These are phyloP conservation scores for Elaphurus davidianus DNA, from an alignment of 2,113 vertebrate genomes.

Conservation along the genomic window DNA sequence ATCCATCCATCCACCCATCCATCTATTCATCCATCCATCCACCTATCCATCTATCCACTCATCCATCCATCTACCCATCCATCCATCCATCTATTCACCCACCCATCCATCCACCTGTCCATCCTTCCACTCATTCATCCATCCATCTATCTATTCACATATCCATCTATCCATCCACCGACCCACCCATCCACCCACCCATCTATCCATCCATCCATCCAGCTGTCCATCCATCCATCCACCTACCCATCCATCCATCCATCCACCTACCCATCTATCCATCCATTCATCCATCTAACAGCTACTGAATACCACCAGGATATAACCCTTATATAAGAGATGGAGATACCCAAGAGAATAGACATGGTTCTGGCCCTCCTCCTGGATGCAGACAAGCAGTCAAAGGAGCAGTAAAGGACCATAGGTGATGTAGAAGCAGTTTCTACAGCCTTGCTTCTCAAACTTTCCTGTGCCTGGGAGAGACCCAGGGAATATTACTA, in stretches of 20 bases:
- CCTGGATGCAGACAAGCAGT: background rate
- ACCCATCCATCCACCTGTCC: background rate
- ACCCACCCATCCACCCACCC: too few species aligned
- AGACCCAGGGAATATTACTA: background rate
- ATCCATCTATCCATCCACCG: fast-evolving
- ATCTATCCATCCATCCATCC: too few species aligned
- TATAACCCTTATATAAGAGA: background rate
- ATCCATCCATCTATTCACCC: too few species aligned
- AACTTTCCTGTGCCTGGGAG: fast-evolving
- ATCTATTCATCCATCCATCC: background rate
- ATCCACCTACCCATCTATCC: background rate
- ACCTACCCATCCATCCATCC: background rate
- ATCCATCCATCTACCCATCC: too few species aligned
- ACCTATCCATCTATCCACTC: background rate
- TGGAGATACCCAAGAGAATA: background rate
- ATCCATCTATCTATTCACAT: background rate
- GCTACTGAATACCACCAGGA: background rate
- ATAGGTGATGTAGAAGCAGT: background rate
- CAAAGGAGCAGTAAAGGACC: background rate
- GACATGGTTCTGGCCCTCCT: background rate
- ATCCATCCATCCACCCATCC: background rate
- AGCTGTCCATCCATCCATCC: too few species aligned
- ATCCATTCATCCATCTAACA: background rate
- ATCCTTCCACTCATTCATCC: fast-evolving
- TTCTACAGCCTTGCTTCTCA: background rate